Conservation (phyloP, 2,888 invertebrate genomes). For the Oxyscelio sp. region DNA sequence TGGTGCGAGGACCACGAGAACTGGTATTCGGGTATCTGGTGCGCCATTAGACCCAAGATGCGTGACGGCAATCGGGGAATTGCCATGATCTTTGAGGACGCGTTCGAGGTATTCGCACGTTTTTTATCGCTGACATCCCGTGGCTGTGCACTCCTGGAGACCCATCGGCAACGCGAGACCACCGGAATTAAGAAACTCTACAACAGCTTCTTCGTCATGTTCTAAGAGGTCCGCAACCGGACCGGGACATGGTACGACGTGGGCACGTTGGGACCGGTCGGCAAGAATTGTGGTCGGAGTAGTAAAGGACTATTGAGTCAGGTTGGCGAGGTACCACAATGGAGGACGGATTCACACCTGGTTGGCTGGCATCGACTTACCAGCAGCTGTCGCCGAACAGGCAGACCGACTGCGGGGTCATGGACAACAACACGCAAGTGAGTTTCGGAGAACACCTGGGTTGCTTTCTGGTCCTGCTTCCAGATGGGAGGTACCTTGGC, state of each 20-base stretch:
- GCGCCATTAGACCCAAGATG: conserved; percentile 79
- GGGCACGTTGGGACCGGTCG: conserved; percentile 16
- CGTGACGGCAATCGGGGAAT: conserved; percentile 84
- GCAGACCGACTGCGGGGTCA: conserved; percentile 82
- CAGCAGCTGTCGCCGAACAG: conserved; percentile 85
- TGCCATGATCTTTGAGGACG: conserved; percentile 88
- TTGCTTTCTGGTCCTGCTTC: no score
- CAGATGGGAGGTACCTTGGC: no score
- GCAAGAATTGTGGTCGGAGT: not conserved
- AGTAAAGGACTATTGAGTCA: not conserved
- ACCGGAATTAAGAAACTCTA: conserved; percentile 96
- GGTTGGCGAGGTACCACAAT: conserved; percentile 79
- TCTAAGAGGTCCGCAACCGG: conserved; percentile 90
- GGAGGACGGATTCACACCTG: conserved; percentile 84
- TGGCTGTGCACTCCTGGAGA: conserved; percentile 92
- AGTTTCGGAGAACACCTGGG: conserved; percentile 75
- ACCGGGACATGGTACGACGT: conserved; percentile 42
- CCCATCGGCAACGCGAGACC: conserved; percentile 94
- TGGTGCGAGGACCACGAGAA: no score
- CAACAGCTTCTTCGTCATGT: conserved; percentile 96
- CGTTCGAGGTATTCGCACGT: conserved; percentile 87
- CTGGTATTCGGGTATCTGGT: not conserved
- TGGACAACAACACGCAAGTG: conserved; percentile 83
- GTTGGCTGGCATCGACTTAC: conserved; percentile 85
- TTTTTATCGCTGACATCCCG: conserved; percentile 87